A percentile compares a stretch with the other conserved stretches of the same genome.
Conservation (phyloP, 2,888 invertebrate genomes). For the Plemyria rubiginata region DNA sequence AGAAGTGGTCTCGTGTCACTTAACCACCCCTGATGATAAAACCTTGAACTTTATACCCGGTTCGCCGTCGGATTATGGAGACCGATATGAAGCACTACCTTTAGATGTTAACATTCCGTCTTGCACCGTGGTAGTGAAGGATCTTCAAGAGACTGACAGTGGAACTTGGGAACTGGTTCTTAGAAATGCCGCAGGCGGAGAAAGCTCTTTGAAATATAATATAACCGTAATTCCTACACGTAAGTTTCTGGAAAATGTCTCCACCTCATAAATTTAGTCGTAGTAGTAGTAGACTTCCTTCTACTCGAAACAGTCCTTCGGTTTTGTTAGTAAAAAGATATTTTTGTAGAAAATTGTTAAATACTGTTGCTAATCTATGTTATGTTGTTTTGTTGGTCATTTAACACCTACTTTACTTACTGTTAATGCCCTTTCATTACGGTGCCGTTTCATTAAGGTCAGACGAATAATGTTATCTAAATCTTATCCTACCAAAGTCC, state of each 20-base stretch:
- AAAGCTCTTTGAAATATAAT: constrained; percentile 1
- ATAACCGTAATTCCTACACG: constrained; percentile 24
- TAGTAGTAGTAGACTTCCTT: too few relatives aligned
- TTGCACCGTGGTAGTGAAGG: constrained; percentile 26
- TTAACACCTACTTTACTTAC: too few relatives aligned
- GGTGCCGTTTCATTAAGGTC: too few relatives aligned
- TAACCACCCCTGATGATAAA: constrained; percentile 24
- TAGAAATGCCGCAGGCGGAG: constrained; percentile 3
- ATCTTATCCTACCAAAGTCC: background rate
- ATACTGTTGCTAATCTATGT: too few relatives aligned
- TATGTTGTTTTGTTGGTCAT: too few relatives aligned
- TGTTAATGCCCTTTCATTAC: too few relatives aligned
- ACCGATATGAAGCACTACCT: constrained; percentile 25
- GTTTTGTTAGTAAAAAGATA: too few relatives aligned
- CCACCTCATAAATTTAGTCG: too few relatives aligned
- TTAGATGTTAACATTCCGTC: background rate
- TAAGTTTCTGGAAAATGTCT: constrained; percentile 5
- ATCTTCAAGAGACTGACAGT: constrained; percentile 24
- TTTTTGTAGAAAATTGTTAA: too few relatives aligned
- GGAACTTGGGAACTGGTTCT: constrained; percentile 33
- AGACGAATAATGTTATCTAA: background rate
- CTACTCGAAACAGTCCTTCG: too few relatives aligned
- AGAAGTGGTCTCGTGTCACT: constrained; percentile 24
- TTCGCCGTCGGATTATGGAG: constrained; percentile 7
- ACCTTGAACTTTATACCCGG: constrained; percentile 24